Conservation (phyloP, 1,140 invertebrate genomes). For the Drosophila miranda region DNA sequence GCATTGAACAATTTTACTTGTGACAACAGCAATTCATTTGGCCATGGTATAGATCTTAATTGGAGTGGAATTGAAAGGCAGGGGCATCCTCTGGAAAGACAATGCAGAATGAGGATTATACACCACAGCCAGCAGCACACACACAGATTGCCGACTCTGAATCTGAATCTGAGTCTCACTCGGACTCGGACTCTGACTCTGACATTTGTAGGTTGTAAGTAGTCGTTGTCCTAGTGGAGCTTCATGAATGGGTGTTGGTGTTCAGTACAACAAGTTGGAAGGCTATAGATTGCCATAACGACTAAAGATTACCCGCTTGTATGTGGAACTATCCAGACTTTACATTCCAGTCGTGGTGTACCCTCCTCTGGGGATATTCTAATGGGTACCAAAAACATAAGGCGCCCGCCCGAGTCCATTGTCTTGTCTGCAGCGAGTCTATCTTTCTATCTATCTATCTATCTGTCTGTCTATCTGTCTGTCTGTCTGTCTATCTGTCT, state of each 20-base stretch:
- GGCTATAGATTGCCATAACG: no score
- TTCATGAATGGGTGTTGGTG: background rate
- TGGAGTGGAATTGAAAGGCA: conserved; percentile 59
- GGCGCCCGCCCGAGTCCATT: conserved; percentile 41
- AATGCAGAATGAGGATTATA: conserved; percentile 48
- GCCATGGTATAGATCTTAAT: conserved; percentile 49
- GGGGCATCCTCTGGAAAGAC: conserved; percentile 7
- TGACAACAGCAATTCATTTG: conserved; percentile 42
- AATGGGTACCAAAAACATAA: no score
- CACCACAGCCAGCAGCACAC: conserved; percentile 4
- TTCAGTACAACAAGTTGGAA: conserved; percentile 2
- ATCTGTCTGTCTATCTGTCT: conserved; percentile 36
- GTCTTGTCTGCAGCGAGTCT: conserved; percentile 45
- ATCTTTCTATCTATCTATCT: conserved; percentile 33
- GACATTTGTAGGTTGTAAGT: conserved; percentile 51
- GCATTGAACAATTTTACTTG: conserved; percentile 29
- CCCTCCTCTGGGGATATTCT: no score
- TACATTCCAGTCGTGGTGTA: no score
- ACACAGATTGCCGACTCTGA: conserved; percentile 37
- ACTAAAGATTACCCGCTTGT: no score
- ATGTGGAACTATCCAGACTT: background rate
- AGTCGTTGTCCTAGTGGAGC: conserved; percentile 6
- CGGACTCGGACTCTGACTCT: conserved; percentile 29
- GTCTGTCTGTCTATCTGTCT: conserved; percentile 35
- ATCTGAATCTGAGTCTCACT: conserved; percentile 40